Evolutionary conservation across 30 jellyfish, hydroid and myxozoan species (phyloP).

Genomic region (Nemopilema nomurai): DNA sequence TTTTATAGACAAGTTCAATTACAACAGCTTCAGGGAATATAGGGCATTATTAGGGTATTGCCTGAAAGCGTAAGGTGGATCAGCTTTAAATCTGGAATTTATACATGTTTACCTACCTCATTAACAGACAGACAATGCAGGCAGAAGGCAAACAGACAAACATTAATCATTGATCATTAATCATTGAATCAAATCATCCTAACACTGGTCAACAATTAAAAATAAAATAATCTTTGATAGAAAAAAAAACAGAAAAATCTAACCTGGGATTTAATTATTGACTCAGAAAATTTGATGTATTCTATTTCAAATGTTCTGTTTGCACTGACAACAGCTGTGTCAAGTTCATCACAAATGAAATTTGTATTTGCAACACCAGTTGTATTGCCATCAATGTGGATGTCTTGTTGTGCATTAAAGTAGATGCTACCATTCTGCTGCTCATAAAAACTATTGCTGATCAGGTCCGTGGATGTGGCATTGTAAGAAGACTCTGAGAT

Average conservation of each 20-base stretch:
- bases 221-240: neutral
- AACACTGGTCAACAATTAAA: too few species aligned
- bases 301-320: slow-evolving; percentile 17
- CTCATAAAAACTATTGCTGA: neutral
- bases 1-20: too few species aligned
- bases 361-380: slow-evolving; percentile 5
- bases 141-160: too few species aligned
- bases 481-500: neutral
- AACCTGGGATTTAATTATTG: slow-evolving; percentile 42
- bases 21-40: too few species aligned
- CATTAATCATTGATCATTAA: too few species aligned
- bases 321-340: neutral
- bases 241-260: neutral
- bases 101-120: too few species aligned
- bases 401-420: neutral
- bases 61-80: too few species aligned
- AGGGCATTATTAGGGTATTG: too few species aligned
- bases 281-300: slow-evolving; percentile 35
- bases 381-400: neutral
- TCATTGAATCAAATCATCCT: too few species aligned
- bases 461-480: neutral
- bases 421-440: neutral
- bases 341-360: slow-evolving; percentile 13
- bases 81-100: too few species aligned
- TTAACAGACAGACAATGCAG: too few species aligned